Evolutionary conservation across 2,113 vertebrate genomes (phyloP), one percentile per base, ranked within the genome.

Genomic region (Nematolebias whitei): DNA sequence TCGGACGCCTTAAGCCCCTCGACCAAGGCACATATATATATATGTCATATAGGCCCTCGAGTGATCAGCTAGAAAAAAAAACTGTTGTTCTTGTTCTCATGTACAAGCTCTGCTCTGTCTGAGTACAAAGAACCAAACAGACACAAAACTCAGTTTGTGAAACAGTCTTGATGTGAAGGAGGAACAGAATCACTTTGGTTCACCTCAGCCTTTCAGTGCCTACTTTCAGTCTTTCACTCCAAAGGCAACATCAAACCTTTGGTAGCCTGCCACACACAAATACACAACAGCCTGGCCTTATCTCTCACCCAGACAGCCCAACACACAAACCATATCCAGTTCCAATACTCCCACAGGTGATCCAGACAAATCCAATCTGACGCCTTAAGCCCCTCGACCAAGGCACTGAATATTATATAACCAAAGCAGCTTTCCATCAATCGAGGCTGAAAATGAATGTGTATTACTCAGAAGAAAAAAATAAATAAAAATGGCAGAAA

Each of bases 361-460:
- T 65, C 55, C 71, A 62, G 38, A 57, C 45, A 78, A 81, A 82
- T 71, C 68, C 58, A 74, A 44, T 53, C 50, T 71, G 23, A 63
- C 59, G 48, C 63, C 39, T 64, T 67, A 53, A 68, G 69, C 67
- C 59, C 45, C 61, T 62, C 58, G 69, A 76, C 80, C 74, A 59
- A 54, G 73, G 64, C 64, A 85, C 71, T 70, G 84, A 86, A 88
- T 85, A 85, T 86, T 74, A 80, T 68, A 48, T 66, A 82, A 85
- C 88, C 78, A 86, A 80, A 79, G 65, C 39, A 58, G 56, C 47
- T 48, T 77, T 79, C 74, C 83, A 85, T 76, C 45, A 78, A 53
- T 64, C 20, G 18, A 52, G 63, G 38, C 22, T 40, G 51, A 62
- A 52, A n/a, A 19, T 39, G 61, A 61, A 44, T 58, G 52, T 40